phyloP scores from a whole-genome alignment of 2,888 invertebrate genomes.

The Thera britannica region DNA sequence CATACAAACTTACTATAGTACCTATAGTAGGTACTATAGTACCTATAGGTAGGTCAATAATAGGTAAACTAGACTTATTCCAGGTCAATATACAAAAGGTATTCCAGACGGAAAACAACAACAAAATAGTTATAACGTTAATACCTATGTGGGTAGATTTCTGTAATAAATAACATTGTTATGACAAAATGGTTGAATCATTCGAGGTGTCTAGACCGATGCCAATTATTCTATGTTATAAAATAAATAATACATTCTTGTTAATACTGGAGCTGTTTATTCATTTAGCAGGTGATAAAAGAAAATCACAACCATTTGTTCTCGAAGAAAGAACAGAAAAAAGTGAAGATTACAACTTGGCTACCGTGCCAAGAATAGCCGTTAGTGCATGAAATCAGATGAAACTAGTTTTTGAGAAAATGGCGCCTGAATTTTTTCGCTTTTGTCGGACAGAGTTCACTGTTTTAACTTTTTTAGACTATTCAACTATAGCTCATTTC shows the following conservation, averaged over 20 bases:
- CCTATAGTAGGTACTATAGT: not conserved
- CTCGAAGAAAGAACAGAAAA: no score
- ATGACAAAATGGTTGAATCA: slow-evolving; percentile 24
- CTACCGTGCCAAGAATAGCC: no score
- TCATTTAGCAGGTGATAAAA: slow-evolving; percentile 2
- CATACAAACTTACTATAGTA: no score
- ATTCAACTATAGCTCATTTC: no score
- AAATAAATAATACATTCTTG: slow-evolving; percentile 7
- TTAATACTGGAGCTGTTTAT: slow-evolving; percentile 5
- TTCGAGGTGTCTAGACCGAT: slow-evolving; percentile 24
- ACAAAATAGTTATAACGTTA: slow-evolving; percentile 22
- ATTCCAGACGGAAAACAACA: slow-evolving; percentile 13
- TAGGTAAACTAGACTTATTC: not conserved
- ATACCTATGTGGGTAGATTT: slow-evolving; percentile 26
- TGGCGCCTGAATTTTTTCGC: no score
- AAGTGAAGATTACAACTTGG: no score
- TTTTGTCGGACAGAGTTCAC: no score
- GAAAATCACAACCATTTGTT: no score
- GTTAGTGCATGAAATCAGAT: no score
- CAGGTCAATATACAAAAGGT: not conserved
- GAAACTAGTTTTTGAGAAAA: no score
- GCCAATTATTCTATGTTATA: slow-evolving; percentile 19
- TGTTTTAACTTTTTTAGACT: no score
- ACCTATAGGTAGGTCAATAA: not conserved
- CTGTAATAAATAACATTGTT: slow-evolving; percentile 26